phyloP scores from a whole-genome alignment of 2,797 vertebrate genomes.

The Anabacerthia variegaticeps region DNA sequence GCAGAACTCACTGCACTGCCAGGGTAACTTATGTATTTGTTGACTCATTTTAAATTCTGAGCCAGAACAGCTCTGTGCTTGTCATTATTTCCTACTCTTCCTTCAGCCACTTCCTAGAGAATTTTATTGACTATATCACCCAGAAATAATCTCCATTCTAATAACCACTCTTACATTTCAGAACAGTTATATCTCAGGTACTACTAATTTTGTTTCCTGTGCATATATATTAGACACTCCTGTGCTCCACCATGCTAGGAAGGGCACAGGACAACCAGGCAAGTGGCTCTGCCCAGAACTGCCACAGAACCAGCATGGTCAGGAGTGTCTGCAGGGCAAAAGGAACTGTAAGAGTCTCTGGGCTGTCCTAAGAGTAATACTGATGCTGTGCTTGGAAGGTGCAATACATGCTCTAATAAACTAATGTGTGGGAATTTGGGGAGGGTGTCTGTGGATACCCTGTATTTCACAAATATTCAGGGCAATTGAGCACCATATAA shows the following conservation, averaged over 20 bases:
- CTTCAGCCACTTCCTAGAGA: neutral
- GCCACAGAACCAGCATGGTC: neutral
- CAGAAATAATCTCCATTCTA: neutral
- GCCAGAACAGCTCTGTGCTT: neutral
- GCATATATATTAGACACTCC: no score
- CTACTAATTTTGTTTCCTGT: neutral
- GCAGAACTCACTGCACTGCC: neutral
- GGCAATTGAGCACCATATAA: neutral
- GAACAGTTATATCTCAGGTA: neutral
- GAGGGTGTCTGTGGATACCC: neutral
- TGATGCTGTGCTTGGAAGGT: neutral
- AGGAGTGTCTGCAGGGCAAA: neutral
- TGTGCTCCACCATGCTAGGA: neutral
- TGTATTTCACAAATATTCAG: neutral
- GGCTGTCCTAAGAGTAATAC: neutral
- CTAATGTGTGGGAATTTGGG: neutral
- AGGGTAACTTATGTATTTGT: neutral
- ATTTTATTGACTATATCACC: neutral
- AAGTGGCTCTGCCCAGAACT: neutral
- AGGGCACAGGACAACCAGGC: neutral
- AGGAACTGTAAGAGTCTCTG: accelerated
- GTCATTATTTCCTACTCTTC: neutral
- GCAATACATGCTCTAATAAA: neutral
- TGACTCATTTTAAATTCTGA: neutral
- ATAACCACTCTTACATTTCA: neutral